Evolutionary conservation across 2,888 invertebrate genomes (phyloP).

Genomic region (Cheilosia vernalis): DNA sequence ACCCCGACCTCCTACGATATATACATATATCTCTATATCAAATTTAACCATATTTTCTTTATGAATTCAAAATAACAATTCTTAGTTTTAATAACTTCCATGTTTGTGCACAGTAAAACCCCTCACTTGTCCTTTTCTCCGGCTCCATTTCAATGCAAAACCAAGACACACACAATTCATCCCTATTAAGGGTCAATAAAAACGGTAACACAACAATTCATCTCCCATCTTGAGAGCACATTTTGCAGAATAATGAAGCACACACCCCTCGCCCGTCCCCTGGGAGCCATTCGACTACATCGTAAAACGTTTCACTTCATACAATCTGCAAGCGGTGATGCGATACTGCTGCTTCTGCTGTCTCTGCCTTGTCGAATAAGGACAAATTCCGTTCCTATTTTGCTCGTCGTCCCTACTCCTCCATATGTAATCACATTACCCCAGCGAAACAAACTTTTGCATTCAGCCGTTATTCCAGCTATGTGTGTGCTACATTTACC

Average conservation of each 20-base stretch:
- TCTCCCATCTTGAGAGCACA: conserved; percentile 25
- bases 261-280: conserved; percentile 21
- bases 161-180: conserved; percentile 19
- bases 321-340: conserved; percentile 27
- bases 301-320: conserved; percentile 67
- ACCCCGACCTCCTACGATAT: no score
- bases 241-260: conserved; percentile 34
- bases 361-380: neutral
- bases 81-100: no score
- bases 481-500: conserved; percentile 16
- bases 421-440: conserved; percentile 52
- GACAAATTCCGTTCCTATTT: conserved; percentile 41
- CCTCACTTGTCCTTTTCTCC: neutral
- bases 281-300: conserved; percentile 48
- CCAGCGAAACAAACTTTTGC: conserved; percentile 52
- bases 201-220: conserved; percentile 38
- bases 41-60: no score
- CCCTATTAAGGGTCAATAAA: conserved; percentile 56
- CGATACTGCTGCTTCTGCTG: neutral
- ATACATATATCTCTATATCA: no score
- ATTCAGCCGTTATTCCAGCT: conserved; percentile 23
- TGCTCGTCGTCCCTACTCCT: neutral
- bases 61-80: no score
- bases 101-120: no score
- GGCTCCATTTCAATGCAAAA: neutral